Evolutionary conservation across 2,797 vertebrate species (phyloP).

Genomic region (Poeciliopsis paucimaculata): DNA sequence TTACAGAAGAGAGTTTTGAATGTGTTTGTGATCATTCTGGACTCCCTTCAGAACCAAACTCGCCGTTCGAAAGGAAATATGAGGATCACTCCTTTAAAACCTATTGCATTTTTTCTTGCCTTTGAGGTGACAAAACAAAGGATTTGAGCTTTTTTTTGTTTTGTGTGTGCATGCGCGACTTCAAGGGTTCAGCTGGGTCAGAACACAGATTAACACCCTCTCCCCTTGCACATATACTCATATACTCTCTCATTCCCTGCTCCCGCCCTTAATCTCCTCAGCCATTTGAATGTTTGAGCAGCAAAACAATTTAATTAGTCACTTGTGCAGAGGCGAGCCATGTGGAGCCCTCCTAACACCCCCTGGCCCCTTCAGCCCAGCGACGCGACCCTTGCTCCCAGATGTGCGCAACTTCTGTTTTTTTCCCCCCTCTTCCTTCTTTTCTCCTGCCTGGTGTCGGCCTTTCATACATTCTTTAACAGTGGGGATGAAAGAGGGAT

Average conservation of each 20-base stretch:
- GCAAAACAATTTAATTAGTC: slow-evolving; percentile 96
- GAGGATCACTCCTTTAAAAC: slow-evolving; percentile 72
- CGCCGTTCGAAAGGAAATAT: slow-evolving; percentile 57
- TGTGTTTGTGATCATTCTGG: slow-evolving; percentile 71
- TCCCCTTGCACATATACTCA: slow-evolving; percentile 4
- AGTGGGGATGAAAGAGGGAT: slow-evolving; percentile 98
- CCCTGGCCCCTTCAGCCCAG: slow-evolving; percentile 30
- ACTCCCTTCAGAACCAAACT: slow-evolving; percentile 68
- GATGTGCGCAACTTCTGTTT: slow-evolving; percentile 81
- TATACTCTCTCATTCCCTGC: slow-evolving; percentile 41
- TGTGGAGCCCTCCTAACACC: slow-evolving; percentile 47
- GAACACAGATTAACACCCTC: slow-evolving; percentile 72
- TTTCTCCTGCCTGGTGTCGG: slow-evolving; percentile 86
- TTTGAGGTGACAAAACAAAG: slow-evolving; percentile 75
- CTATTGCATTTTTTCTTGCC: slow-evolving; percentile 65
- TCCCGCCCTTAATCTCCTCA: slow-evolving; percentile 89
- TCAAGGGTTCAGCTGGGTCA: slow-evolving; percentile 67
- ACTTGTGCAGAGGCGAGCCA: slow-evolving; percentile 75
- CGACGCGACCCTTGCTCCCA: slow-evolving; percentile 80
- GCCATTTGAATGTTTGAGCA: slow-evolving; percentile 94
- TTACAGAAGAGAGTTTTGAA: slow-evolving; percentile 63
- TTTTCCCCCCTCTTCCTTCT: slow-evolving; percentile 34
- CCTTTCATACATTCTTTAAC: slow-evolving; percentile 99
- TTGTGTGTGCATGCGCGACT: slow-evolving; percentile 36
- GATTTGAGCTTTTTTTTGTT: slow-evolving; percentile 59